Evolutionary conservation across 2,888 invertebrate species (phyloP), one percentile per base, ranked within the genome.

Genomic region (Callyntrura guangdongensis): DNA sequence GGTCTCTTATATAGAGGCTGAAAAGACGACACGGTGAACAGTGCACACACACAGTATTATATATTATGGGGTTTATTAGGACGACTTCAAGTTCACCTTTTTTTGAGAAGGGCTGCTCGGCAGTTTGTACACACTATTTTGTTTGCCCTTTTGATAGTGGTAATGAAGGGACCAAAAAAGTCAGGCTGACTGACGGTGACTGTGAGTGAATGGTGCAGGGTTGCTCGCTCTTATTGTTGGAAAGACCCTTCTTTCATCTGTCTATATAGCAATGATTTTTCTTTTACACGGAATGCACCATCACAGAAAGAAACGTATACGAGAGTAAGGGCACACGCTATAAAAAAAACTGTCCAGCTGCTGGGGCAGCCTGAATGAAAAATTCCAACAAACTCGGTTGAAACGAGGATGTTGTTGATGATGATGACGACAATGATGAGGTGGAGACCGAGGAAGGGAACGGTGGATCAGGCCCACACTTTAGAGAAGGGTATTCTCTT

Each of bases 281-380:
- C 17, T 64, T 64, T 11, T 69, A 27, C 45, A 69, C 69, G 27
- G 27, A 14, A 8, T 27, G 27, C 69, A 67, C 36, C 36, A 12
- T 36, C 14, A 17, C 17, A 69, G 27, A 27, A 36, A 36, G 36
- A 36, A 36, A 36, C 36, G n/a, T n/a, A 36, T 36, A 6, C n/a
- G 11, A 14, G 11, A 14, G n/a, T n/a, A n/a, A n/a, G 22, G 36
- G 74, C 74, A 49, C 49, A 25, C 20, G 74, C 14, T 77, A n/a
- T n/a, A 20, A 77, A 77, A 20, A 77, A 77, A 20, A 49, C 49
- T 22, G 53, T 77, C 49, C 77, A 77, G 77, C 77, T 77, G 77
- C 20, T 25, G 27, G 17, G 11, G 69, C 11, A 25, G 36, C 0
- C 20, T 25, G 27, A 25, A 56, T 14, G 56, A 6, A 77, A 72